phyloP scores from a whole-genome alignment of 2,888 invertebrate species.

The Girardia tigrina region DNA sequence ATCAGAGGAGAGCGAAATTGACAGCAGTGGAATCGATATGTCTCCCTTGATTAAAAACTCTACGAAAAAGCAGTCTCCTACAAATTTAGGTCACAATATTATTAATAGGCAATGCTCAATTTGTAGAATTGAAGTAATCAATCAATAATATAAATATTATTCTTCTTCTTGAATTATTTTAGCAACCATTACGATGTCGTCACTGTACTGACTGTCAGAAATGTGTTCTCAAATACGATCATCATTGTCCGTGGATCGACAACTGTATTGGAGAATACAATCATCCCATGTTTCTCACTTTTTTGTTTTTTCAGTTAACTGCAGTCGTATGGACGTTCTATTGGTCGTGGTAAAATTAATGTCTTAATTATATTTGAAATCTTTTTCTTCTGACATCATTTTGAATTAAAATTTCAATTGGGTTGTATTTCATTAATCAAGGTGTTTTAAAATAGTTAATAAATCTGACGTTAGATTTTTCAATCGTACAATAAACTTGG shows the following conservation, averaged over 20 bases:
- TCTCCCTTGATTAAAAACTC: not conserved
- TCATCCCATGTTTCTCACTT: conserved; percentile 48
- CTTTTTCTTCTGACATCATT: too few species aligned
- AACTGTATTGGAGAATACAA: conserved; percentile 49
- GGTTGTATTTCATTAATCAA: too few species aligned
- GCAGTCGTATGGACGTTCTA: conserved; percentile 44
- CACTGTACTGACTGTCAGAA: conserved; percentile 49
- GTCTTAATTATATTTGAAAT: not conserved
- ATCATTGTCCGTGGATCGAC: conserved; percentile 51
- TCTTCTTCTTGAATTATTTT: conserved; percentile 25
- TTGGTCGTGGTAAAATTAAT: too few species aligned
- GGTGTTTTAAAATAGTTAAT: not conserved
- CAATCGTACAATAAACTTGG: too few species aligned
- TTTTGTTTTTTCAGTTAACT: conserved; percentile 42
- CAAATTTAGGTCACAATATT: not conserved
- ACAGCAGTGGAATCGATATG: not conserved
- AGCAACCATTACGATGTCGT: conserved; percentile 48
- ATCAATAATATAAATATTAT: not conserved
- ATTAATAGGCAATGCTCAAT: not conserved
- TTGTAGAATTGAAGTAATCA: not conserved
- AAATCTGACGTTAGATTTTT: too few species aligned
- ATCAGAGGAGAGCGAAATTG: not conserved
- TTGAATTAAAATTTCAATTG: too few species aligned
- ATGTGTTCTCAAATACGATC: conserved; percentile 49
- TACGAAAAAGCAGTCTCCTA: not conserved